phyloP scores from a whole-genome alignment of 2,797 vertebrate genomes.

The Peromyscus melanophrys region DNA sequence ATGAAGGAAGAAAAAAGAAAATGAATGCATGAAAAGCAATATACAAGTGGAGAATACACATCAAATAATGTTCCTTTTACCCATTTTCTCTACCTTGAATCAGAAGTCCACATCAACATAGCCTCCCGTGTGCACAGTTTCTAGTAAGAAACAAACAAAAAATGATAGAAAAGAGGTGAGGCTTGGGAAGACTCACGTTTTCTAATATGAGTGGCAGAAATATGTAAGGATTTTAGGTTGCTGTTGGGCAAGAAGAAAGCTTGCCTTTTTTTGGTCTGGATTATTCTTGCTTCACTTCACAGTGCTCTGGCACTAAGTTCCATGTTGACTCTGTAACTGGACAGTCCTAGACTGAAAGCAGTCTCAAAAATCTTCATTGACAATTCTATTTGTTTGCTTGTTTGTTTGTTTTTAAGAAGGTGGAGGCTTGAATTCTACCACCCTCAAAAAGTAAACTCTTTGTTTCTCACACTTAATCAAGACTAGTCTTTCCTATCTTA shows the following conservation, averaged over 20 bases:
- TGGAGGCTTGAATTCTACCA: background rate
- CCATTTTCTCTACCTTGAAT: background rate
- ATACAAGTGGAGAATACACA: background rate
- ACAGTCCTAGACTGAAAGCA: background rate
- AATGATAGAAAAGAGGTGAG: background rate
- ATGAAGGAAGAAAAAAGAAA: background rate
- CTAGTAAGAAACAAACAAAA: background rate
- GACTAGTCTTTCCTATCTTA: slow-evolving; percentile 31
- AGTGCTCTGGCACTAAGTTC: background rate
- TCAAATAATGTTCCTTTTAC: background rate
- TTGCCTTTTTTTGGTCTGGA: background rate
- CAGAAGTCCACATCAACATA: background rate
- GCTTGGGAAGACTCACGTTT: background rate
- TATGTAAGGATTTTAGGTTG: background rate
- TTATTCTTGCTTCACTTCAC: background rate
- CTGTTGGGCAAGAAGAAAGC: background rate
- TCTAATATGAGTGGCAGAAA: slow-evolving; percentile 32
- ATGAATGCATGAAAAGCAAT: background rate
- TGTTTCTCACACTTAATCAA: slow-evolving; percentile 11
- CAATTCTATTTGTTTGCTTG: background rate
- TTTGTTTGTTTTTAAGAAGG: background rate
- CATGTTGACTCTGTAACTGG: background rate
- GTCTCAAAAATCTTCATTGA: background rate
- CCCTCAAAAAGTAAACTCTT: slow-evolving; percentile 4
- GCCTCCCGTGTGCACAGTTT: background rate